Percentiles rank a stretch among this genome's conserved stretches.
Conservation (phyloP, 35 echinoderm and acorn worm species). For the Diadema setosum region DNA sequence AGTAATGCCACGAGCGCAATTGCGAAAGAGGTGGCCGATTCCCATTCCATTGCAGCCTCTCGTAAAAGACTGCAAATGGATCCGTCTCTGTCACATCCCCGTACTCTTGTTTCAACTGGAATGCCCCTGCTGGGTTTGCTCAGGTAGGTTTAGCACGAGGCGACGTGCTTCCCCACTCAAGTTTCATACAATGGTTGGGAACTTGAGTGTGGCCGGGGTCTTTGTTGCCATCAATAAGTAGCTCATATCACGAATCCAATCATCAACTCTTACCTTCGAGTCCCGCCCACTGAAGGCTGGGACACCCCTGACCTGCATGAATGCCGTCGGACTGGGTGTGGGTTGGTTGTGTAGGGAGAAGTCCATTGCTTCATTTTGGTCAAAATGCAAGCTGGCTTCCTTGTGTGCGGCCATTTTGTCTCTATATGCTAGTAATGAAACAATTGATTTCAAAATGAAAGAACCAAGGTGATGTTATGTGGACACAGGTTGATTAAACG, state of each 20-base stretch:
- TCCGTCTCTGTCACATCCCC: neutral
- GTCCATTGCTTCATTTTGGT: no score
- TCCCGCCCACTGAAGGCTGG: neutral
- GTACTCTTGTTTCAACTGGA: neutral
- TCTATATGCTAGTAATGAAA: no score
- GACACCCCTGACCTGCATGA: constrained; percentile 7
- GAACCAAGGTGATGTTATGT: no score
- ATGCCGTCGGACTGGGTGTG: neutral
- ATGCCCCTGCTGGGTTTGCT: neutral
- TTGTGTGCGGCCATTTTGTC: no score
- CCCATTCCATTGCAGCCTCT: neutral
- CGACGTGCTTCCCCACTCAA: constrained; percentile 3
- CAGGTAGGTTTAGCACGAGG: constrained; percentile 11
- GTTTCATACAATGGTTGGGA: constrained; percentile 29
- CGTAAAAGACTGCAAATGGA: constrained; percentile 7
- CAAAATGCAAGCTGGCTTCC: no score
- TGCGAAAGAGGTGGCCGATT: neutral
- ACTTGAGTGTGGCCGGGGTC: neutral
- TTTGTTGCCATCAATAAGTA: neutral
- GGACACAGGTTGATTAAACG: no score
- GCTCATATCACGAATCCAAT: constrained; percentile 16
- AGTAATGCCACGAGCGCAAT: neutral
- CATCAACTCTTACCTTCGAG: neutral
- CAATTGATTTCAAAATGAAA: no score
- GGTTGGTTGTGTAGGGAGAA: no score